phyloP scores from a whole-genome alignment of 1,140 invertebrate species.

The Procambarus clarkii region DNA sequence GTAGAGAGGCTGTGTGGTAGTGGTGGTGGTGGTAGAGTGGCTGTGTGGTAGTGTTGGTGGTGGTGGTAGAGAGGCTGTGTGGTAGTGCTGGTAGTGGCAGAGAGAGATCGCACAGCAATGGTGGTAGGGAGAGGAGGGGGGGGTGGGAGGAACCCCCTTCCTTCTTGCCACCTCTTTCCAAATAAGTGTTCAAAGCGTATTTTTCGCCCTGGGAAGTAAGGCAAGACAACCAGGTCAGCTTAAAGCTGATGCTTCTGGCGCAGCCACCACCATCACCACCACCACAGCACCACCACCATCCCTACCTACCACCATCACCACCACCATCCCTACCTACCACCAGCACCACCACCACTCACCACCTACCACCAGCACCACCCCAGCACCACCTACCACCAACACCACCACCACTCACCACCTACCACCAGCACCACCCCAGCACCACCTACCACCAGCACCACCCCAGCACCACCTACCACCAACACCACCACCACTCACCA shows the following conservation, averaged over 20 bases:
- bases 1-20: too few species aligned
- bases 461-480: too few species aligned
- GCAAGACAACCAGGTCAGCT: neutral
- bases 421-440: too few species aligned
- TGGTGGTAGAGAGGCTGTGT: neutral
- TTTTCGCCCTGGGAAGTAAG: neutral
- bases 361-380: too few species aligned
- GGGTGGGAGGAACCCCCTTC: neutral
- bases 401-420: too few species aligned
- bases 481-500: too few species aligned
- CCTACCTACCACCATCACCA: too few species aligned
- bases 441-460: too few species aligned
- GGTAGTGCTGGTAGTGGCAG: neutral
- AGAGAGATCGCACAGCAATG: too few species aligned
- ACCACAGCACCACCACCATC: neutral
- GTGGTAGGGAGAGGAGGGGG: neutral
- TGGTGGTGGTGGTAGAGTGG: neutral
- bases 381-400: too few species aligned
- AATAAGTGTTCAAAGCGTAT: neutral
- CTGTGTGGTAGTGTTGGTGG: neutral
- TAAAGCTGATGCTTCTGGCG: neutral
- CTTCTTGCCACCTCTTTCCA: neutral
- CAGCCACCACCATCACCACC: neutral
- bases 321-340: too few species aligned
- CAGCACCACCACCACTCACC: too few species aligned